Evolutionary conservation across 1,140 invertebrate species (phyloP), one percentile per base, ranked within the genome.

Genomic region (Lordiphosa mommai): DNA sequence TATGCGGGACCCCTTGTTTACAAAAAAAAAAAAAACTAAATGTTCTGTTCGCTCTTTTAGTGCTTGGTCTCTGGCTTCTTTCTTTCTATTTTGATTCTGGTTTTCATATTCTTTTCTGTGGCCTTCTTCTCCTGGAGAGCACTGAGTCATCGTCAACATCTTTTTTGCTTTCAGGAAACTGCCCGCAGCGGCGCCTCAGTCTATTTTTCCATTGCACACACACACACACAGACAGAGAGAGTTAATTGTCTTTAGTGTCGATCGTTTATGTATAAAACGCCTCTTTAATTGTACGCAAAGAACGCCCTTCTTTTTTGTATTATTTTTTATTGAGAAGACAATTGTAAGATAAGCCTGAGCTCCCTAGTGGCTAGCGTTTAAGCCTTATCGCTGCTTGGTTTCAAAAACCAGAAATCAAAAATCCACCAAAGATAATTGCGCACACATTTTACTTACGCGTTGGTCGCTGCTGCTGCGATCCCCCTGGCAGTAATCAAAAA

Each of bases 1-100:
- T 27, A 48, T 53, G 61, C 36, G 33, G 60, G 68, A 41, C 29
- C 14, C 27, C 43, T 46, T 46, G 38, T 49, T 40, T 38, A 50
- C 27, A 40, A 59, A 51, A 23, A 23, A 23, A 23, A 23, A 27
- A n/a, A n/a, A n/a, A n/a, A n/a, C n/a, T n/a, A n/a, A n/a, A n/a
- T n/a, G n/a, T n/a, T 27, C 2, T 27, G 23, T 27, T 46, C 40
- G 36, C 20, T 48, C 36, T 48, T 32, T 57, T 59, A 32, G 13
- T 16, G 32, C 27, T 57, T 43, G 14, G 16, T 13, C 29, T 53
- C 27, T 13, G 46, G 27, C 43, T 71, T 12, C 17, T 47, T 43
- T 17, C 23, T 58, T 76, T 80, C 76, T 80, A 80, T 80, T 80
- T 80, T 80, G 76, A 82, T 80, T 82, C 76, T 82, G 47, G 51